Conservation (phyloP, 2,888 invertebrate genomes). For the Sarcophaga caerulescens region DNA sequence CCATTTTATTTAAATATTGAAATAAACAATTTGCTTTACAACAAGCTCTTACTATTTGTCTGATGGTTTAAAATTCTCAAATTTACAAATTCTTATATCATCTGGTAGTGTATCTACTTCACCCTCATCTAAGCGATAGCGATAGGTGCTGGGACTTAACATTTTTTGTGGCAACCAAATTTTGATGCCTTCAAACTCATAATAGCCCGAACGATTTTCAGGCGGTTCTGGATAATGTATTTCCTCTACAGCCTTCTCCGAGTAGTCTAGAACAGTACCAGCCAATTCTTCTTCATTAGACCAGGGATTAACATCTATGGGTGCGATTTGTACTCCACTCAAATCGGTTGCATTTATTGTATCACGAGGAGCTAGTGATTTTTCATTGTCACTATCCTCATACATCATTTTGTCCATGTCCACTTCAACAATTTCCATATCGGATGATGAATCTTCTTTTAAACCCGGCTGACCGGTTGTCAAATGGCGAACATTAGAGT, state of each 20-base stretch:
- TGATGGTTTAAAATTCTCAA: constrained; percentile 60
- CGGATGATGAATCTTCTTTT: neutral
- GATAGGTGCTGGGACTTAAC: constrained; percentile 66
- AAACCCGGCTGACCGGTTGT: neutral
- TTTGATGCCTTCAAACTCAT: constrained; percentile 68
- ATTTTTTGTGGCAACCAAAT: constrained; percentile 66
- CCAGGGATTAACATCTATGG: constrained; percentile 65
- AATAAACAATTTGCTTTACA: neutral
- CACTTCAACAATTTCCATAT: constrained; percentile 51
- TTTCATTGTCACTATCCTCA: constrained; percentile 27
- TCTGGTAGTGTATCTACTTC: constrained; percentile 63
- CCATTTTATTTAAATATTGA: no score
- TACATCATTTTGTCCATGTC: constrained; percentile 57
- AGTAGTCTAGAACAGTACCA: constrained; percentile 64
- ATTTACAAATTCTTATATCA: constrained; percentile 67
- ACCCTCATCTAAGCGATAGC: constrained; percentile 60
- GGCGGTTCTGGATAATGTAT: constrained; percentile 62
- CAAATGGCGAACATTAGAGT: neutral
- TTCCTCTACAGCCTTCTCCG: constrained; percentile 40
- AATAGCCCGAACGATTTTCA: constrained; percentile 58
- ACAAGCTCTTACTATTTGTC: neutral
- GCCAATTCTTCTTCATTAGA: constrained; percentile 52
- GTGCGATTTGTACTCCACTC: constrained; percentile 34
- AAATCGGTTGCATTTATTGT: neutral
- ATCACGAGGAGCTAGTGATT: neutral